Evolutionary conservation across 2,797 vertebrate genomes (phyloP), one percentile per base, ranked within the genome.

Genomic region (Selene dorsalis): DNA sequence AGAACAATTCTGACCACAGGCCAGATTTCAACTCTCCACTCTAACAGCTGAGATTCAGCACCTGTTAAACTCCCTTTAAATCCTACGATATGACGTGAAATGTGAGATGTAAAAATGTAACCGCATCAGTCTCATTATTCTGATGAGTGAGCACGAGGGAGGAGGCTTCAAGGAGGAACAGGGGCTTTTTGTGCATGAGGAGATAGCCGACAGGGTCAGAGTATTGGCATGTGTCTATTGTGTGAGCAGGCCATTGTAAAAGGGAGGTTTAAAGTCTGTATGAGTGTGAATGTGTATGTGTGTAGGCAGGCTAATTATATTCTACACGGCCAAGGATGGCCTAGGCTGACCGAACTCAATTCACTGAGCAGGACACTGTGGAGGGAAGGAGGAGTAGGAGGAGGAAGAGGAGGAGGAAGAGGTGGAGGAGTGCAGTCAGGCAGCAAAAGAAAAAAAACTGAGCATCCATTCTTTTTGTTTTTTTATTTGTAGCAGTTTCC

Each of bases 171-270:
- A 59, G 67, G 73, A 76, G 26, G 80, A 80, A 87, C 88, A 87
- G 82, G 79, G 79, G 75, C 26, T 73, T 82, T 83, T 70, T 87
- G 84, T 89, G 88, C 70, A 66, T 55, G 48, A 9, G 64, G 74
- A 79, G 75, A 77, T 73, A 83, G 71, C 84, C 3, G 10, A 77
- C 75, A 83, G 81, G 89, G 91, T 90, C 77, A 87, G 24, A 84
- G 79, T 84, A 88, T 82, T 83, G 93, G 93, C 94, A 95, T 95
- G 94, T 91, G 94, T 91, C 93, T 91, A 92, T 95, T 95, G 93
- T 94, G 75, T 82, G 64, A 58, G 59, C 41, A 32, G 66, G 62
- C 73, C 70, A 84, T 92, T 92, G 89, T 92, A 52, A 24, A 13
- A 24, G 43, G 55, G 43, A 79, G 84, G 75, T 90, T 69, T 69